Conservation (phyloP, 2,113 vertebrate species). For the Tychaedon coryphoeus region DNA sequence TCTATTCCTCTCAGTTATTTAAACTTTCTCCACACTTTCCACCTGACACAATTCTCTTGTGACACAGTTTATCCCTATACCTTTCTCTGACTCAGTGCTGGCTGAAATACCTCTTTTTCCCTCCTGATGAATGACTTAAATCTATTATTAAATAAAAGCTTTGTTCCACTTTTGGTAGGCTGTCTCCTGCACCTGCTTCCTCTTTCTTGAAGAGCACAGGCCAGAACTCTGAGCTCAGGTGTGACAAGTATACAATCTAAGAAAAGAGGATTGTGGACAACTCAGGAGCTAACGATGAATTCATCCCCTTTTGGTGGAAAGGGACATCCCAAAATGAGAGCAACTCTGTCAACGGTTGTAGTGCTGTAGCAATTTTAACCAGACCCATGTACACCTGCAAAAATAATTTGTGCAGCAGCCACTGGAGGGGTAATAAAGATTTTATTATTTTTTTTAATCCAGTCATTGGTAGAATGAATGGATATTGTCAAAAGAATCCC, state of each 20-base stretch:
- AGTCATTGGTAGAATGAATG: slow-evolving; percentile 18
- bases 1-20: background rate
- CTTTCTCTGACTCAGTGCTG: background rate
- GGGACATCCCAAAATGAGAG: background rate
- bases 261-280: background rate
- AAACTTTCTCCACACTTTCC: background rate
- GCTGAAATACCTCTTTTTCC: background rate
- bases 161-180: background rate
- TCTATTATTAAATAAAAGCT: background rate
- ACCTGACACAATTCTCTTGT: background rate
- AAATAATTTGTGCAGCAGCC: slow-evolving; percentile 34
- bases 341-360: background rate
- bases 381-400: slow-evolving; percentile 26
- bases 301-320: background rate
- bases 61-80: background rate
- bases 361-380: background rate
- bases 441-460: background rate
- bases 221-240: background rate
- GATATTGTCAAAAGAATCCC: slow-evolving; percentile 36
- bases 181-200: background rate
- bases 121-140: background rate
- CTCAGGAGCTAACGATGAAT: background rate
- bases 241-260: background rate
- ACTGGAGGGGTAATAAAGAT: slow-evolving; percentile 32
- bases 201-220: background rate